A percentile compares a stretch with the other conserved stretches of the same genome.
Conservation (phyloP, 2,888 invertebrate genomes). For the Drosophila demipolita region DNA sequence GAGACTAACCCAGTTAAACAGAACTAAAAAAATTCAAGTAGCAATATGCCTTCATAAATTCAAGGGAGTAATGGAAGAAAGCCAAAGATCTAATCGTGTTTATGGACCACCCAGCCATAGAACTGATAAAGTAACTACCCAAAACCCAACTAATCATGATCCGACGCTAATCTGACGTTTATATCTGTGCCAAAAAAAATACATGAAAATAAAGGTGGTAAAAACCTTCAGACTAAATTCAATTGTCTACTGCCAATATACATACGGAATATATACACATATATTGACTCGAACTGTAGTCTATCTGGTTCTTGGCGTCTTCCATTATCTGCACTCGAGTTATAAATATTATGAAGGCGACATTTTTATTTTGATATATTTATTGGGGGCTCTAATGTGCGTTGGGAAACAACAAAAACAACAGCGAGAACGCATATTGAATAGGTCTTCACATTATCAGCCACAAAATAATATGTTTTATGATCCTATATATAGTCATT, state of each 20-base stretch:
- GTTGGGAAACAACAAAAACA: slow-evolving; percentile 54
- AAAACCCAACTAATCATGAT: slow-evolving; percentile 61
- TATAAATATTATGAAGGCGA: slow-evolving; percentile 70
- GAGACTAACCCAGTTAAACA: slow-evolving; percentile 58
- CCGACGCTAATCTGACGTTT: slow-evolving; percentile 63
- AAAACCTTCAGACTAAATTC: slow-evolving; percentile 13
- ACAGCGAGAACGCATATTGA: slow-evolving; percentile 53
- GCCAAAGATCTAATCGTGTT: slow-evolving; percentile 54
- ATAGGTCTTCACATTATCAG: slow-evolving; percentile 65
- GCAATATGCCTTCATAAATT: slow-evolving; percentile 39
- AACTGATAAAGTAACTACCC: slow-evolving; percentile 46
- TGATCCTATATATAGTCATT: slow-evolving; percentile 75
- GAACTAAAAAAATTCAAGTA: slow-evolving; percentile 24
- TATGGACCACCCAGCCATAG: slow-evolving; percentile 69
- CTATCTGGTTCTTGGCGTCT: slow-evolving; percentile 57
- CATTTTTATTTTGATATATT: slow-evolving; percentile 80
- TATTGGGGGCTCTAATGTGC: slow-evolving; percentile 66
- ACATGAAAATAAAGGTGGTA: not conserved
- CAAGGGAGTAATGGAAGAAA: slow-evolving; percentile 5
- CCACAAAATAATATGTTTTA: slow-evolving; percentile 68
- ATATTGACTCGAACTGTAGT: slow-evolving; percentile 17
- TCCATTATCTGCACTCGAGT: slow-evolving; percentile 66
- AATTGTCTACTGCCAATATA: slow-evolving; percentile 54
- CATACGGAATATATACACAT: slow-evolving; percentile 13
- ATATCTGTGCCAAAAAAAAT: slow-evolving; percentile 58